Conservation (phyloP, 2,797 vertebrate species). For the Poeciliopsis infans region DNA sequence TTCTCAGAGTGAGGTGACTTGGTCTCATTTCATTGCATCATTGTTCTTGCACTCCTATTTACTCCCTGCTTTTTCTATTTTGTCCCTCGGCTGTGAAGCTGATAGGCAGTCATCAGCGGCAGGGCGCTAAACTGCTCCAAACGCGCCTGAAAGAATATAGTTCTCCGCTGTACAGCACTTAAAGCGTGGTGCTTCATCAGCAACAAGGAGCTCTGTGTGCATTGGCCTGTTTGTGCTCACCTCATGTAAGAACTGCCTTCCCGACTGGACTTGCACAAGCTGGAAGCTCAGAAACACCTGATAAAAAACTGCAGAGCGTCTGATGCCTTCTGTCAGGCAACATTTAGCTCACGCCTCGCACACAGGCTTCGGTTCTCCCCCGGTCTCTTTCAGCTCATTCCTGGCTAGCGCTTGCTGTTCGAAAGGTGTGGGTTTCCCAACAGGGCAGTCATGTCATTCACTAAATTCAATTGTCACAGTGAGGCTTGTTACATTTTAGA, state of each 20-base stretch:
- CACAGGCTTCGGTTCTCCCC: conserved; percentile 9
- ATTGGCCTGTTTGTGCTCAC: conserved; percentile 19
- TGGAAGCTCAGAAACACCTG: background rate
- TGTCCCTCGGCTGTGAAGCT: conserved; percentile 27
- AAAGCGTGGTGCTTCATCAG: conserved; percentile 28
- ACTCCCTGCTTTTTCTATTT: conserved; percentile 12
- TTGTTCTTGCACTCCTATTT: conserved; percentile 29
- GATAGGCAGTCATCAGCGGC: conserved; percentile 36
- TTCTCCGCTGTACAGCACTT: conserved; percentile 17
- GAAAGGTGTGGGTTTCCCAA: conserved; percentile 11
- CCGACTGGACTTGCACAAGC: conserved; percentile 19
- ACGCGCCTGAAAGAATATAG: conserved; percentile 24
- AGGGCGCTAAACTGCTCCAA: conserved; percentile 37
- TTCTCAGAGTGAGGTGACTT: conserved; percentile 39
- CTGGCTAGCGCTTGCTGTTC: conserved; percentile 14
- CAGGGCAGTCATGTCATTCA: conserved; percentile 20
- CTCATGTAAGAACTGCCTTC: conserved; percentile 19
- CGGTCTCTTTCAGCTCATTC: conserved; percentile 20
- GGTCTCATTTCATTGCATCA: conserved; percentile 27
- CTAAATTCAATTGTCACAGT: conserved; percentile 34
- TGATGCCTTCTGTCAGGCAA: background rate
- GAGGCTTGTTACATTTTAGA: conserved; percentile 31
- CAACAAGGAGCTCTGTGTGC: conserved; percentile 18
- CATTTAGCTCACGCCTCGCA: conserved; percentile 1
- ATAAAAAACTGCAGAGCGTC: background rate